Evolutionary conservation across 2,113 vertebrate genomes (phyloP).

Genomic region (Xenus cinereus): DNA sequence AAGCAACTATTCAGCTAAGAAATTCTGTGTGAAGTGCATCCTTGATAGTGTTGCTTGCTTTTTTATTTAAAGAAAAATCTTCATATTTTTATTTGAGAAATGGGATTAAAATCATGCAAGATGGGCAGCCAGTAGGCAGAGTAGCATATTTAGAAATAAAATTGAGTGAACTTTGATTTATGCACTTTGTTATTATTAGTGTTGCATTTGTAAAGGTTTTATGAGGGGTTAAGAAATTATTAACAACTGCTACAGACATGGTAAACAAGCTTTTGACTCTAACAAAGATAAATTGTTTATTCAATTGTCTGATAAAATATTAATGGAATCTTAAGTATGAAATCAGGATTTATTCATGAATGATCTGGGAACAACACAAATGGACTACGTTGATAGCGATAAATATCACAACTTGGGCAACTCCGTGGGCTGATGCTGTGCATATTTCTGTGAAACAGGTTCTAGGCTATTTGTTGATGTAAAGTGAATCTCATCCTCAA

Average conservation of each 20-base stretch:
- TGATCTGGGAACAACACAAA: background rate
- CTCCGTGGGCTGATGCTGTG: too few species aligned
- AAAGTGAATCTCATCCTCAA: background rate
- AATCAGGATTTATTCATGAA: background rate
- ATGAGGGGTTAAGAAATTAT: background rate
- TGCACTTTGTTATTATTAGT: background rate
- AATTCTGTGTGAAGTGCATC: background rate
- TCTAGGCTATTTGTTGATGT: background rate
- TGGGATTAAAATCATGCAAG: background rate
- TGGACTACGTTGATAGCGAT: background rate
- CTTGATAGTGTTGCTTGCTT: background rate
- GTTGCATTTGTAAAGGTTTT: background rate
- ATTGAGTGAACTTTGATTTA: background rate
- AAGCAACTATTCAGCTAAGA: background rate
- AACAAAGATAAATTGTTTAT: background rate
- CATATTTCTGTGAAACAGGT: background rate
- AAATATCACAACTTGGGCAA: background rate
- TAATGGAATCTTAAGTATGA: background rate
- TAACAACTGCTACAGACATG: background rate
- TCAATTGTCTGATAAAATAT: background rate
- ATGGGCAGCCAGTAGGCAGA: background rate
- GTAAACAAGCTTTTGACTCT: background rate
- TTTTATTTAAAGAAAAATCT: background rate
- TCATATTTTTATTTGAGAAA: background rate
- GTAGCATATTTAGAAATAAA: background rate